Evolutionary conservation across 2,888 invertebrate genomes (phyloP).

Genomic region (Frankliniella fusca): DNA sequence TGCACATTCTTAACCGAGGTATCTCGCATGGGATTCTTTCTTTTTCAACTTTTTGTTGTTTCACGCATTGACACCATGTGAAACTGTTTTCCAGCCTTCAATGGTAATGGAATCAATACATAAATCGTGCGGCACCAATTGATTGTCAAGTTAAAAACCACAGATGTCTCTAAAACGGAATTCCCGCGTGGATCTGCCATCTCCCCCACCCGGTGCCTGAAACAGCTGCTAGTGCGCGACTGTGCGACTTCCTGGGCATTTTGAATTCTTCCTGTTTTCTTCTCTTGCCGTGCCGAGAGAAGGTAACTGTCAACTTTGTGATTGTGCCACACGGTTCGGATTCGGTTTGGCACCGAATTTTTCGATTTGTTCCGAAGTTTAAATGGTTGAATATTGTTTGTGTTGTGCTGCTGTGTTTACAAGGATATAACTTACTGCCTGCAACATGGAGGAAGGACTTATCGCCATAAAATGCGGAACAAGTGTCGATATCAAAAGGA

Average conservation of each 20-base stretch:
- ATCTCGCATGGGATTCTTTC: too few species aligned
- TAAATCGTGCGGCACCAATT: too few species aligned
- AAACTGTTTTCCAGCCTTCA: too few species aligned
- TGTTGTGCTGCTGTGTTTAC: neutral
- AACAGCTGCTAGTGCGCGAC: slow-evolving; percentile 10
- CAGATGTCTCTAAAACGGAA: too few species aligned
- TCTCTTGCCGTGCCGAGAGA: slow-evolving; percentile 18
- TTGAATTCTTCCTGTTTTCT: slow-evolving; percentile 23
- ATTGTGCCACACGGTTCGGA: slow-evolving; percentile 20
- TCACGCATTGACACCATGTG: too few species aligned
- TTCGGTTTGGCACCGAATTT: neutral
- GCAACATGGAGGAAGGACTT: slow-evolving; percentile 14
- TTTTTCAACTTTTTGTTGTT: too few species aligned
- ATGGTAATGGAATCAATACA: too few species aligned
- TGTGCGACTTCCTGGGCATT: neutral
- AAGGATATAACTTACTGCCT: slow-evolving; percentile 4
- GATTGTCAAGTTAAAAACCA: too few species aligned
- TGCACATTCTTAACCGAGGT: too few species aligned
- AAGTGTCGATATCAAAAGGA: slow-evolving; percentile 20
- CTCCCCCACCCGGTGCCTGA: neutral
- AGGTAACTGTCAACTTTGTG: slow-evolving; percentile 24
- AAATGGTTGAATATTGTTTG: slow-evolving; percentile 17
- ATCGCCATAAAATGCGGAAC: slow-evolving; percentile 3
- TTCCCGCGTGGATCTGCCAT: neutral
- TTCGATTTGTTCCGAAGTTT: neutral